Conservation (phyloP, 2,888 invertebrate species). For the Pilophorus perplexus region DNA sequence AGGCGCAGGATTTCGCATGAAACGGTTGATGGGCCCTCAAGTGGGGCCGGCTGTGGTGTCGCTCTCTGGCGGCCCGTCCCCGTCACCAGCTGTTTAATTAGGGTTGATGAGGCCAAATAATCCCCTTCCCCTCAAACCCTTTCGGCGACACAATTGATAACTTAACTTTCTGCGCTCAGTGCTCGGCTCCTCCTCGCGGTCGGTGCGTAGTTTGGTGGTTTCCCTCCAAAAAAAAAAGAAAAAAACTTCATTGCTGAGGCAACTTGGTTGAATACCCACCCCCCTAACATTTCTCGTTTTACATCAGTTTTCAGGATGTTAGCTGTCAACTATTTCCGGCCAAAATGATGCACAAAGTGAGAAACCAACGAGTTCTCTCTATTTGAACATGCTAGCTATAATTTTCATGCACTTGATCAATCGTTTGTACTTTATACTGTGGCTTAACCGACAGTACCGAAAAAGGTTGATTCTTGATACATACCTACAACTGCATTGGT, state of each 20-base stretch:
- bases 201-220: neutral
- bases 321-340: constrained; percentile 26
- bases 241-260: no score
- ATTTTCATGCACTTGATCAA: neutral
- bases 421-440: neutral
- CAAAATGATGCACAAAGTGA: constrained; percentile 36
- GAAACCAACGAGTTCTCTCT: neutral
- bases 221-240: no score
- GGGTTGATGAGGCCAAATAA: constrained; percentile 19
- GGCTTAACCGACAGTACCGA: neutral
- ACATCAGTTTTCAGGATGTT: neutral
- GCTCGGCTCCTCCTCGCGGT: constrained; percentile 6
- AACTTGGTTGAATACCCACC: no score
- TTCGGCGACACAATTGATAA: constrained; percentile 25
- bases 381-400: neutral
- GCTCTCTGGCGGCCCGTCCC: no score
- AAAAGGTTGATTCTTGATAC: no score
- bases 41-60: no score
- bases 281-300: neutral
- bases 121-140: constrained; percentile 1
- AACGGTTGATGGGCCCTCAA: no score
- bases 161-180: constrained; percentile 27
- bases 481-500: no score
- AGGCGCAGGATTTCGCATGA: no score
- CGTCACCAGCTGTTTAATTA: no score